phyloP scores from a whole-genome alignment of 1,140 invertebrate genomes.

The Marisa cornuarietis region DNA sequence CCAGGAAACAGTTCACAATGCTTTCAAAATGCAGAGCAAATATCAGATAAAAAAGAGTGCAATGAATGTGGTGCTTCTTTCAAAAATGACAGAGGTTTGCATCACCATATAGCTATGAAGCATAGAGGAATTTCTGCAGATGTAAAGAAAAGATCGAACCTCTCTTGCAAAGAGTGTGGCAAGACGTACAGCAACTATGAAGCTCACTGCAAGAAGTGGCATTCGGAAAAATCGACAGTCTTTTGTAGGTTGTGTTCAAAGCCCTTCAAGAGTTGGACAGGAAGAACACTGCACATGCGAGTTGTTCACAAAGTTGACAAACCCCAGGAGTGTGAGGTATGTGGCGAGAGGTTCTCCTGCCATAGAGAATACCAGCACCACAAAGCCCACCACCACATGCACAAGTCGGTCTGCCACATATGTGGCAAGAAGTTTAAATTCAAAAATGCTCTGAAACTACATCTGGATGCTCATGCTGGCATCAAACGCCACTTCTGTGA shows the following conservation, averaged over 20 bases:
- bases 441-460: slow-evolving; percentile 10
- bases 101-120: neutral
- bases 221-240: too few relatives aligned
- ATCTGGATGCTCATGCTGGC: slow-evolving; percentile 18
- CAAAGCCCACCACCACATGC: neutral
- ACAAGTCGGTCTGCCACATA: slow-evolving; percentile 13
- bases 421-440: slow-evolving; percentile 20
- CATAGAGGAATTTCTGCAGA: neutral
- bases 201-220: neutral
- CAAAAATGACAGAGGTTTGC: neutral
- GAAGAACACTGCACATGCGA: slow-evolving; percentile 12
- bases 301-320: slow-evolving; percentile 8
- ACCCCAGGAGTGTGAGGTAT: slow-evolving; percentile 5
- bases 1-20: too few relatives aligned
- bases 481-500: slow-evolving; percentile 19
- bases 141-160: neutral
- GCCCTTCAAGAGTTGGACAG: too few relatives aligned
- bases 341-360: slow-evolving; percentile 11
- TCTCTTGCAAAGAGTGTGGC: slow-evolving; percentile 9
- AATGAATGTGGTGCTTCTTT: slow-evolving; percentile 1
- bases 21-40: too few relatives aligned
- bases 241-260: too few relatives aligned
- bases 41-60: too few relatives aligned
- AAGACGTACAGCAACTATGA: neutral
- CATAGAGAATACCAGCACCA: slow-evolving; percentile 10